Evolutionary conservation across 1,140 invertebrate genomes (phyloP).

Genomic region (Drosophila tani): DNA sequence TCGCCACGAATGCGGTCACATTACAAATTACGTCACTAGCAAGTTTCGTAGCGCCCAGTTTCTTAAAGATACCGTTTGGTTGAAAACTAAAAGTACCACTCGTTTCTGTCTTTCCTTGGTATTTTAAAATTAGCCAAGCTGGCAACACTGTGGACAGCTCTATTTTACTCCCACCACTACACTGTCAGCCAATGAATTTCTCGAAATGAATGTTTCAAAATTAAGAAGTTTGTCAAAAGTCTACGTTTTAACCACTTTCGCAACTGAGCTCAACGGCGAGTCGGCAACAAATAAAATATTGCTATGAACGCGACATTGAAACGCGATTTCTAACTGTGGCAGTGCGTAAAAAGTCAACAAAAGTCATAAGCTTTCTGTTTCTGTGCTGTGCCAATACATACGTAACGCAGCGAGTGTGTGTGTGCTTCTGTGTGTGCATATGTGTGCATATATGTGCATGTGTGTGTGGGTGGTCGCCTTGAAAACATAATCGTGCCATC

Average conservation of each 20-base stretch:
- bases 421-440: constrained; percentile 4
- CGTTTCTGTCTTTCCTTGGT: no score
- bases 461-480: constrained; percentile 34
- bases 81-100: no score
- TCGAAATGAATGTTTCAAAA: constrained; percentile 32
- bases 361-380: constrained; percentile 46
- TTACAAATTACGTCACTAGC: no score
- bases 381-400: constrained; percentile 27
- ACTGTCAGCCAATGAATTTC: constrained; percentile 22
- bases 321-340: constrained; percentile 11
- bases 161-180: neutral
- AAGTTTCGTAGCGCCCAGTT: no score
- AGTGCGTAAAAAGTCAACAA: constrained; percentile 46
- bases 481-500: constrained; percentile 42
- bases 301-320: constrained; percentile 8
- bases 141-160: no score
- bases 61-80: no score
- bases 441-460: constrained; percentile 1
- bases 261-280: constrained; percentile 8
- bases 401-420: constrained; percentile 30
- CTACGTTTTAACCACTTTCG: neutral
- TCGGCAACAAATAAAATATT: neutral
- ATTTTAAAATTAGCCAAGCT: no score
- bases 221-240: constrained; percentile 6
- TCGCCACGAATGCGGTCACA: no score